A percentile compares a stretch with the other conserved stretches of the same genome.
Evolutionary conservation across 2,797 vertebrate species (phyloP).

Genomic region (Danio choprae): DNA sequence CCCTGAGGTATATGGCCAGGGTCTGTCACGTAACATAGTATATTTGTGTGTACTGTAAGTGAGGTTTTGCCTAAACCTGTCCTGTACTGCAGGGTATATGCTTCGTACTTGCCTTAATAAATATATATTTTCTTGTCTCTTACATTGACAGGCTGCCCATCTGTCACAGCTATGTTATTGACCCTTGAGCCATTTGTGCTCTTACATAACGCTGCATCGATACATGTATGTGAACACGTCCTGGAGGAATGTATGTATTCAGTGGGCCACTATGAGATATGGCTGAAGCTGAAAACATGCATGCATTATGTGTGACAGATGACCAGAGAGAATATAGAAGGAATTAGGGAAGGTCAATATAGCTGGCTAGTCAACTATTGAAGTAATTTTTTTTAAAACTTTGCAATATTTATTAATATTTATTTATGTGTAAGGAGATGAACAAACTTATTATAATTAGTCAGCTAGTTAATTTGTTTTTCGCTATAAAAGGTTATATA

Average conservation of each 20-base stretch:
- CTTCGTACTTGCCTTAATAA: not conserved
- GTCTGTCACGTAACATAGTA: not conserved
- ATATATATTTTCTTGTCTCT: not conserved
- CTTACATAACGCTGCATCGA: not conserved
- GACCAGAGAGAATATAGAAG: not conserved
- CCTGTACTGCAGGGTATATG: not conserved
- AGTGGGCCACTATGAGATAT: not conserved
- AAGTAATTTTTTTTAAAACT: not conserved
- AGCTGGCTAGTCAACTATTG: not conserved
- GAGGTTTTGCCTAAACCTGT: constrained; percentile 20
- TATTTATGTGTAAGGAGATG: not conserved
- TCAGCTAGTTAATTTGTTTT: too few relatives aligned
- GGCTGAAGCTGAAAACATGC: too few relatives aligned
- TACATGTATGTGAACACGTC: not conserved
- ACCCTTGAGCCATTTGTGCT: not conserved
- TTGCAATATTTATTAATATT: not conserved
- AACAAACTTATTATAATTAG: too few relatives aligned
- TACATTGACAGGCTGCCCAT: not conserved
- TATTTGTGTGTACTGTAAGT: not conserved
- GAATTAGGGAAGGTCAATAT: not conserved
- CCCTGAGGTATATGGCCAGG: not conserved
- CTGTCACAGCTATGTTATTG: not conserved
- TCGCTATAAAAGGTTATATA: too few relatives aligned
- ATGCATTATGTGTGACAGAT: not conserved
- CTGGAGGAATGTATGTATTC: not conserved